Percentiles rank a stretch among this genome's conserved stretches.
Conservation (phyloP, 2,888 invertebrate species). For the Caenorhabditis sp. region DNA sequence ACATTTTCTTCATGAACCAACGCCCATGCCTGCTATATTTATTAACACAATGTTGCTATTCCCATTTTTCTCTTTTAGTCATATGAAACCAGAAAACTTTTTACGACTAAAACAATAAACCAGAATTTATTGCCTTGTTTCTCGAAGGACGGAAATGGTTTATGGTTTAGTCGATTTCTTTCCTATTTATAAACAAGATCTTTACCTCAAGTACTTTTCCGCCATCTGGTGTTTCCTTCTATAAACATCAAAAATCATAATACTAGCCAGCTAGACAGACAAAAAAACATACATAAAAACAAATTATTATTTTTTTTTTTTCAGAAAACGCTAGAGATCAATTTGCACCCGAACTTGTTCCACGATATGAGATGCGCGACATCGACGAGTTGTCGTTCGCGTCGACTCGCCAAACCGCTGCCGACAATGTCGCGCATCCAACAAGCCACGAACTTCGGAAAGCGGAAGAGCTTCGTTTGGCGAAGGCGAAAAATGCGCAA, state of each 20-base stretch:
- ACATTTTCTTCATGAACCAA: too few relatives aligned
- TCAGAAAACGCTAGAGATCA: slow-evolving; percentile 5
- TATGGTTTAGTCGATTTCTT: not conserved
- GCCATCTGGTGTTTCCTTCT: not conserved
- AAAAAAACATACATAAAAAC: not conserved
- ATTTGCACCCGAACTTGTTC: slow-evolving; percentile 22
- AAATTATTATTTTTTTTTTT: not conserved
- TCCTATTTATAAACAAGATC: not conserved
- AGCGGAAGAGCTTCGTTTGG: not conserved
- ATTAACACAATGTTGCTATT: too few relatives aligned
- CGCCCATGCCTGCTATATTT: too few relatives aligned
- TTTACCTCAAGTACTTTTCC: not conserved
- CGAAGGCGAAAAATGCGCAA: not conserved
- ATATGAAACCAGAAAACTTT: not conserved
- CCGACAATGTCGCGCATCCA: not conserved
- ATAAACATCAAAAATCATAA: not conserved
- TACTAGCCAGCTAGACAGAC: not conserved
- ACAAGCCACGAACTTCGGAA: not conserved
- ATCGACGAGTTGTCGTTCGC: slow-evolving; percentile 27
- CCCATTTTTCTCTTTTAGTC: too few relatives aligned
- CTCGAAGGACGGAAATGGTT: not conserved
- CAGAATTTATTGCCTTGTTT: not conserved
- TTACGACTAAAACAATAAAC: not conserved
- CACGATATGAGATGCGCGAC: slow-evolving; percentile 20
- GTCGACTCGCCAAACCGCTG: slow-evolving; percentile 4